Percentiles rank a stretch among this genome's conserved stretches.
phyloP scores from a whole-genome alignment of 2,113 vertebrate species.

The Felis catus region DNA sequence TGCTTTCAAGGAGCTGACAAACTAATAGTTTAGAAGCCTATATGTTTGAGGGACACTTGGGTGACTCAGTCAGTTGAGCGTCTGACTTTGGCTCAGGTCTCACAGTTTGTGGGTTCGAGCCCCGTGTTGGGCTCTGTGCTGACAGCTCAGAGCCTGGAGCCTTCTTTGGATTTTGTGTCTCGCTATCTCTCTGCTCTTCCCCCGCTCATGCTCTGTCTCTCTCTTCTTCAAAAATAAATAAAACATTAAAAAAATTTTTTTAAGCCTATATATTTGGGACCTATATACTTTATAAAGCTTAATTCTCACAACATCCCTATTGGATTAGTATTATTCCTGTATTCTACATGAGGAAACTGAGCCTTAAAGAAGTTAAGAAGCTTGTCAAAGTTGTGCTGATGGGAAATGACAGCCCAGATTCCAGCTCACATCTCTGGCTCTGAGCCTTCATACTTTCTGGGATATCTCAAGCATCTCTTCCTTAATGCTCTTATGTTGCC shows the following conservation, averaged over 20 bases:
- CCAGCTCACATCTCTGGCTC: background rate
- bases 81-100: too few relatives aligned
- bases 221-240: too few relatives aligned
- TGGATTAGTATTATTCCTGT: background rate
- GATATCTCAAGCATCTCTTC: background rate
- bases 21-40: background rate
- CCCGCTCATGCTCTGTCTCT: too few relatives aligned
- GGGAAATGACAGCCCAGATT: background rate
- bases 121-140: too few relatives aligned
- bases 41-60: background rate
- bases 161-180: too few relatives aligned
- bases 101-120: too few relatives aligned
- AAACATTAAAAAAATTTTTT: too few relatives aligned
- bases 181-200: too few relatives aligned
- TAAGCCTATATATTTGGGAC: background rate
- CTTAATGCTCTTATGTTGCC: background rate
- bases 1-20: constrained; percentile 5
- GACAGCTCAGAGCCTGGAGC: too few relatives aligned
- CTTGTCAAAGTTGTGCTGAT: background rate
- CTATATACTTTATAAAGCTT: background rate
- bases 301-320: background rate
- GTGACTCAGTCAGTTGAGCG: too few relatives aligned
- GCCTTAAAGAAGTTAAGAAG: background rate
- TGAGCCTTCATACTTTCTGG: background rate
- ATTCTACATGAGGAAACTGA: background rate